Conservation (phyloP, 2,888 invertebrate genomes). For the Flexamia atlantica region DNA sequence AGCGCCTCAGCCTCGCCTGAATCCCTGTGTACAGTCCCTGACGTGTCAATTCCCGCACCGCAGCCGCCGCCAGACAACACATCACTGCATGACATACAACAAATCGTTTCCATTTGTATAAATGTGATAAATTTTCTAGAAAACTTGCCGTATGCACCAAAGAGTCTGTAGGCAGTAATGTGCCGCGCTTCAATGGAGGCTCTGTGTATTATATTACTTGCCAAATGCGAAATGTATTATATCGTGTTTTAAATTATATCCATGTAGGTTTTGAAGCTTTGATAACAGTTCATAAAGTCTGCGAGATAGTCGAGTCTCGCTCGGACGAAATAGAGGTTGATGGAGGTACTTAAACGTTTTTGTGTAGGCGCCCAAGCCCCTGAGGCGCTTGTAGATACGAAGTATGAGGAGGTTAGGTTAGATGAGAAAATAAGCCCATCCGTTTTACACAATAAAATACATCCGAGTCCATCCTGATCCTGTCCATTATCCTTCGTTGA, state of each 20-base stretch:
- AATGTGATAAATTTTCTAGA: constrained; percentile 54
- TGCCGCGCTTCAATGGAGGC: constrained; percentile 42
- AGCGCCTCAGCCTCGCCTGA: constrained; percentile 52
- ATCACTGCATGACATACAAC: constrained; percentile 41
- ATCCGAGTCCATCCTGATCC: constrained; percentile 54
- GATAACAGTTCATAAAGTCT: constrained; percentile 53
- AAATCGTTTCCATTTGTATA: constrained; percentile 42
- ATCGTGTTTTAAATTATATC: constrained; percentile 49
- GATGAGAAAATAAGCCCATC: constrained; percentile 56
- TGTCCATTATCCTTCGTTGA: constrained; percentile 50
- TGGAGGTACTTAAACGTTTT: constrained; percentile 27
- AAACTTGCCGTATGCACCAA: constrained; percentile 4
- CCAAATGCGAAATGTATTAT: constrained; percentile 58
- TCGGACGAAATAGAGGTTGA: constrained; percentile 4
- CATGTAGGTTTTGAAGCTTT: constrained; percentile 40
- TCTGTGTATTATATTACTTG: constrained; percentile 56
- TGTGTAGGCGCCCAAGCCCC: constrained; percentile 15
- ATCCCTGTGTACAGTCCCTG: constrained; percentile 50
- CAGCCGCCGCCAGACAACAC: constrained; percentile 11
- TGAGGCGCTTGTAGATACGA: constrained; percentile 36
- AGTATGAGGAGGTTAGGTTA: constrained; percentile 36
- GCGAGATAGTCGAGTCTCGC: constrained; percentile 48
- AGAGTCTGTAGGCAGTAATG: constrained; percentile 16
- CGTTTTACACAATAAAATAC: constrained; percentile 55
- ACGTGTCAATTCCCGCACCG: constrained; percentile 57